A percentile compares a stretch with the other conserved stretches of the same genome.
Conservation (phyloP, 2,797 vertebrate species). For the Sebastes kiyomatsui region DNA sequence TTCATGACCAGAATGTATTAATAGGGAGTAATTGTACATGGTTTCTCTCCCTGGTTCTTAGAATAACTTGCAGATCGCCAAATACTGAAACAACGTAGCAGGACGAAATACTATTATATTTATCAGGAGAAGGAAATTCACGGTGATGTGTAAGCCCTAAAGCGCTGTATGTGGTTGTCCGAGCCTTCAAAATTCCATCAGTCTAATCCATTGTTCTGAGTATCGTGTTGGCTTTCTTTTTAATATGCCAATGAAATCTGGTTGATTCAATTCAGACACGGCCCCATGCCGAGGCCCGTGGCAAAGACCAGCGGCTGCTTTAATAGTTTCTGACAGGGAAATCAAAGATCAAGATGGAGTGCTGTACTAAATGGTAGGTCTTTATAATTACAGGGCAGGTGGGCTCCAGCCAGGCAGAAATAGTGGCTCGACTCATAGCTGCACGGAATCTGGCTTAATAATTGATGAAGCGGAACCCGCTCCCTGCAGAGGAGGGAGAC, state of each 20-base stretch:
- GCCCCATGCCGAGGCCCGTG: slow-evolving; percentile 54
- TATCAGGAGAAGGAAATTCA: neutral
- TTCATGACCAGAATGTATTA: slow-evolving; percentile 26
- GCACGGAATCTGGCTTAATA: slow-evolving; percentile 64
- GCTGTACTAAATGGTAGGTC: slow-evolving; percentile 75
- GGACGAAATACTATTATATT: slow-evolving; percentile 14
- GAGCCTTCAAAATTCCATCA: slow-evolving; percentile 26
- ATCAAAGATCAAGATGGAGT: slow-evolving; percentile 79
- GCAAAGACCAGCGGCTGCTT: slow-evolving; percentile 62
- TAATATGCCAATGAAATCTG: slow-evolving; percentile 68
- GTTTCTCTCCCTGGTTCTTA: neutral
- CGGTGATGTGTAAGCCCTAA: slow-evolving; percentile 6
- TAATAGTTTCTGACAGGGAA: slow-evolving; percentile 78
- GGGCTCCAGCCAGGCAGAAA: slow-evolving; percentile 74
- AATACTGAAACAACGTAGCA: slow-evolving; percentile 10
- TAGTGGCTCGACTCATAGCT: slow-evolving; percentile 54
- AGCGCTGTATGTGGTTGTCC: slow-evolving; percentile 22
- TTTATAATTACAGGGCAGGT: slow-evolving; percentile 81
- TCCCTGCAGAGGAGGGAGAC: slow-evolving; percentile 38
- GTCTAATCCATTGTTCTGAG: slow-evolving; percentile 37
- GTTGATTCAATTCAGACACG: slow-evolving; percentile 64
- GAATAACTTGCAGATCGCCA: neutral
- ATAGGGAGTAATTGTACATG: slow-evolving; percentile 15
- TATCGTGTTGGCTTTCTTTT: slow-evolving; percentile 53
- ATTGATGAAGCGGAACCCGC: slow-evolving; percentile 73